Evolutionary conservation across 2,888 invertebrate genomes (phyloP), one percentile per base, ranked within the genome.

Genomic region (Thymelicus acteon): DNA sequence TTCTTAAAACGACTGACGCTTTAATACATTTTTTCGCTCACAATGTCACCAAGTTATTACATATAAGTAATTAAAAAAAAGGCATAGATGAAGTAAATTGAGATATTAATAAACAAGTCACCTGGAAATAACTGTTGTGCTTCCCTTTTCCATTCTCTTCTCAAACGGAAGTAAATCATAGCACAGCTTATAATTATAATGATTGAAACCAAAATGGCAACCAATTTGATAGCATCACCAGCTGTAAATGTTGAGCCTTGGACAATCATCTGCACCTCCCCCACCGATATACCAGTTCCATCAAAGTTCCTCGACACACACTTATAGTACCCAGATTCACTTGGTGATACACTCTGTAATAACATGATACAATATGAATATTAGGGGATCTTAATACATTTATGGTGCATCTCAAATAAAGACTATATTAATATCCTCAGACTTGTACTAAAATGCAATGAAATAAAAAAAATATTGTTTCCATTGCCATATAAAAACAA

Each of bases 301-400:
- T 89, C 88, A 61, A 96, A 81, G 62, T 95, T 95, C 80, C 92
- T 94, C 6, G 96, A 96, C 71, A 96, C 84, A 79, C 96, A 96
- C 80, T 94, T 95, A 83, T 96, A 96, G 73, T 94, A 92, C 1
- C 96, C 96, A 71, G 95, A 92, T 79, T 96, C 96, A 68, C 91
- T 86, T 7, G 94, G 91, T 13, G 95, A 94, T 8, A 96, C 95
- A 80, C 92, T 94, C 96, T 96, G 83, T 7, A 37, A 57, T 40
- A 88, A 86, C 64, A 44, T 44, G 3, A 44, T 12, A 44, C 8
- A 31, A 31, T 31, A 31, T 31, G 31, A 31, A 31, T 31, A 31
- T 31, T 3, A 31, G 3, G 31, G 3, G 4, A 44, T 12, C 1
- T 40, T 40, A 0, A 44, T 12, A 44, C 6, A 31, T 5, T 31